Evolutionary conservation across 2,113 vertebrate genomes (phyloP).

Genomic region (Podarcis cretensis): DNA sequence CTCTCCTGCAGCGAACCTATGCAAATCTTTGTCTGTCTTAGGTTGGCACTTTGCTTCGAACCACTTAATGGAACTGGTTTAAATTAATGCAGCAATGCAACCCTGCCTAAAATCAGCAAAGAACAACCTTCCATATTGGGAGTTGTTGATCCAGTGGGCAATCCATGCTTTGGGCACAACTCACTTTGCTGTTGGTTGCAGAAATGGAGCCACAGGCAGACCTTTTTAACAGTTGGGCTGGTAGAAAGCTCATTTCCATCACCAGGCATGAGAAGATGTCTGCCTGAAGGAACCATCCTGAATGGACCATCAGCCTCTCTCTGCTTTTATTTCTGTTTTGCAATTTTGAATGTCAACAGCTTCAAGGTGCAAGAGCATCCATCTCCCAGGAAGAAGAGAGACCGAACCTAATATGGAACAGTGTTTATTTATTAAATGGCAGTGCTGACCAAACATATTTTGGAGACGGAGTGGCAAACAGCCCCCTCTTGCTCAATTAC

Average conservation of each 20-base stretch:
- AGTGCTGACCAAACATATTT: constrained; percentile 43
- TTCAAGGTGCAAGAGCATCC: not conserved
- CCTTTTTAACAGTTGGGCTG: not conserved
- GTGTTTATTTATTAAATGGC: constrained; percentile 31
- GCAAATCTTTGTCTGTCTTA: not conserved
- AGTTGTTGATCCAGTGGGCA: too few species aligned
- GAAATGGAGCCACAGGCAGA: not conserved
- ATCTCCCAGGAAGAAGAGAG: constrained; percentile 25
- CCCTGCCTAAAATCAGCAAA: not conserved
- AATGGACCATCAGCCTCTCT: not conserved
- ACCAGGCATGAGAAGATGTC: not conserved
- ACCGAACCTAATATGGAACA: constrained; percentile 23
- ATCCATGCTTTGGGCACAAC: not conserved
- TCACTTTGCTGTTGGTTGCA: not conserved
- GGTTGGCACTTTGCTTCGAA: not conserved
- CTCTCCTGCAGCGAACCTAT: not conserved
- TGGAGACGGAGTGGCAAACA: constrained; percentile 43
- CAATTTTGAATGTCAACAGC: constrained; percentile 14
- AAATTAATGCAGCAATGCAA: not conserved
- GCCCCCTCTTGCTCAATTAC: constrained; percentile 62
- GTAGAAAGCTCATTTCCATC: not conserved
- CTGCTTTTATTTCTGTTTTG: not conserved
- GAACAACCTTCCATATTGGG: too few species aligned
- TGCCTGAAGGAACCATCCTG: not conserved
- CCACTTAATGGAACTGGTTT: not conserved